phyloP scores from a whole-genome alignment of 2,113 vertebrate genomes.

The Phyllostomus hastatus region DNA sequence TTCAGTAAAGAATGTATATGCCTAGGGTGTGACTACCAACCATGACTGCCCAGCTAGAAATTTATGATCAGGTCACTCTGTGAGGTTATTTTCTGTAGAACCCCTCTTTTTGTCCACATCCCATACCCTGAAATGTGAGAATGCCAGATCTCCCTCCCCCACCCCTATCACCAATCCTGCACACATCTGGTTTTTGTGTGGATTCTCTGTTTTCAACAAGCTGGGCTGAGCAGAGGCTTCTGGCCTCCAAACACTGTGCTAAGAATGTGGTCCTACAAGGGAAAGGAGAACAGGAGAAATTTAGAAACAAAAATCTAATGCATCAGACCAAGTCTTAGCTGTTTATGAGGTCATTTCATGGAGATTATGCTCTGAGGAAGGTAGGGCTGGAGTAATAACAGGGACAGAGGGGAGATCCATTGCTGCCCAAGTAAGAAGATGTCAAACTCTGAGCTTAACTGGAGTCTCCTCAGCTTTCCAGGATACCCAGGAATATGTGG shows the following conservation, averaged over 20 bases:
- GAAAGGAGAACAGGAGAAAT: not conserved
- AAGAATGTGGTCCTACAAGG: not conserved
- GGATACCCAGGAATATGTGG: fast-evolving
- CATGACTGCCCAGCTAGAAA: not conserved
- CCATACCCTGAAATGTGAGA: not conserved
- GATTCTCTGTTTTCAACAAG: not conserved
- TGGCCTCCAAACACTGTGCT: not conserved
- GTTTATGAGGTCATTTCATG: no score
- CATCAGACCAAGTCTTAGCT: not conserved
- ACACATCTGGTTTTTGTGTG: not conserved
- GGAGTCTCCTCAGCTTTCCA: not conserved
- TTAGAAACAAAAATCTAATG: not conserved
- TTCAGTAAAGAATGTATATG: not conserved
- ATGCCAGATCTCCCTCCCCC: not conserved
- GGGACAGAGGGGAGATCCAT: not conserved
- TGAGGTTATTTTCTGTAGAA: not conserved
- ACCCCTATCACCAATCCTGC: not conserved
- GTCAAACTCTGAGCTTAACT: not conserved
- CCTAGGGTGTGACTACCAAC: not conserved
- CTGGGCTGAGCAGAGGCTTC: not conserved
- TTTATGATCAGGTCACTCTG: not conserved
- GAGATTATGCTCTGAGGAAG: not conserved
- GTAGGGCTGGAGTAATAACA: not conserved
- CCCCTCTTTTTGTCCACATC: not conserved
- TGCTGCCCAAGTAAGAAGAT: not conserved